These are phyloP conservation scores for Bilobella aurantiaca DNA, from an alignment of 1,140 invertebrate genomes.

Conservation along the genomic window DNA sequence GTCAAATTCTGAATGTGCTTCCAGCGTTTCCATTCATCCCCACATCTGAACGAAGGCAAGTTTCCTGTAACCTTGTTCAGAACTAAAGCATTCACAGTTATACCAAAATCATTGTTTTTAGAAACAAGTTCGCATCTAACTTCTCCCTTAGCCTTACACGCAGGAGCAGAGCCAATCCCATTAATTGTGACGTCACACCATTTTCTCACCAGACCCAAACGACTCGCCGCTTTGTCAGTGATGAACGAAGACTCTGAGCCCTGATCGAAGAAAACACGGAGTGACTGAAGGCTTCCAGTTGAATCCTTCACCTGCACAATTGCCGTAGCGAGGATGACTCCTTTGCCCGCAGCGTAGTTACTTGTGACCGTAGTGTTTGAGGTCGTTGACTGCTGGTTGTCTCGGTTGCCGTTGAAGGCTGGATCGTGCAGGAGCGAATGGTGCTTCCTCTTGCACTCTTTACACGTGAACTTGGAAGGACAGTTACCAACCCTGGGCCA, in stretches of 20 bases:
- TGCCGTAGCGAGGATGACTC: conserved; percentile 10
- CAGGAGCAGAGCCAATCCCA: not conserved
- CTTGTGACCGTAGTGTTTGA: no score
- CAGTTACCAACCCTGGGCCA: not conserved
- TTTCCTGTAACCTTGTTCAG: not conserved
- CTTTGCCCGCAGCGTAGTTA: not conserved
- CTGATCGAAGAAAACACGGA: conserved; percentile 6
- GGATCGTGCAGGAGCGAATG: not conserved
- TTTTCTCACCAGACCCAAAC: not conserved
- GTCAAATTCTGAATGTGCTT: not conserved
- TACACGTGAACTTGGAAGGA: not conserved
- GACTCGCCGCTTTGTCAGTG: not conserved
- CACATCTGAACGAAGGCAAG: not conserved
- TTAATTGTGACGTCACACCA: not conserved
- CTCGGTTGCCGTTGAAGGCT: no score
- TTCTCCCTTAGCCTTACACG: not conserved
- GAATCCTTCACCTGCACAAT: not conserved
- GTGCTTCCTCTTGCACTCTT: not conserved
- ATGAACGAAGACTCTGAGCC: conserved; percentile 14
- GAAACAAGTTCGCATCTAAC: not conserved
- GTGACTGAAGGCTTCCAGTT: not conserved
- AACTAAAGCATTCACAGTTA: not conserved
- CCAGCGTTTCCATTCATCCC: not conserved
- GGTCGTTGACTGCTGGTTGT: no score
- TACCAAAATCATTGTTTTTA: not conserved